Evolutionary conservation across 2,797 vertebrate species (phyloP).

Genomic region (Aselliscus stoliczkanus): DNA sequence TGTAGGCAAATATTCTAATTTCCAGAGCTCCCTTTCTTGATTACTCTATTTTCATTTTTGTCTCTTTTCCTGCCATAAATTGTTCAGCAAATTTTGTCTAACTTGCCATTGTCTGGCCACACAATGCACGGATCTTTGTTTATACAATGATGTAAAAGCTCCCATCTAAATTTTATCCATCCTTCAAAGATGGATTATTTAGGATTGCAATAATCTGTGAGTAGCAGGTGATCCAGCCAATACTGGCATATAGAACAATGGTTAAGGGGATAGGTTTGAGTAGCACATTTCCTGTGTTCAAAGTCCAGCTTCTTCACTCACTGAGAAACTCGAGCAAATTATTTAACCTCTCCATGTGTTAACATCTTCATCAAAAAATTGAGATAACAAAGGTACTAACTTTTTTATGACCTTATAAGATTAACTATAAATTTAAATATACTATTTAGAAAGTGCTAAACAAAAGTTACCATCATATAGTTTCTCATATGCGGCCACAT

Average conservation of each 20-base stretch:
- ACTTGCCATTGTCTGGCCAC: not conserved
- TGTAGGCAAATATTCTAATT: not conserved
- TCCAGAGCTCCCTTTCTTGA: not conserved
- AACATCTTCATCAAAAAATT: not conserved
- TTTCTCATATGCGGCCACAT: not conserved
- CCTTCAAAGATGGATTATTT: not conserved
- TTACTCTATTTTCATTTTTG: not conserved
- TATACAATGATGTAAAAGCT: not conserved
- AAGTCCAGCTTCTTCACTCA: not conserved
- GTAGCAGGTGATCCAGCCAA: not conserved
- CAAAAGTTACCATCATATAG: not conserved
- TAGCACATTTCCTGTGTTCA: not conserved
- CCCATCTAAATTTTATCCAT: not conserved
- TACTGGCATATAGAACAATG: not conserved
- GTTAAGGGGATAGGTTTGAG: not conserved
- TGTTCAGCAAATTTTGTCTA: not conserved
- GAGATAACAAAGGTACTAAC: not conserved
- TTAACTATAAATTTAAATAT: not conserved
- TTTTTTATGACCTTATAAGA: not conserved
- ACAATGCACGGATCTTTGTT: not conserved
- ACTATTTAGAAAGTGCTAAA: not conserved
- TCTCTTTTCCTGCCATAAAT: not conserved
- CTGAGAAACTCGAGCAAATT: not conserved
- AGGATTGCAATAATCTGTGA: not conserved
- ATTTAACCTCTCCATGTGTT: not conserved